Evolutionary conservation across 2,888 invertebrate genomes (phyloP), one percentile per base, ranked within the genome.

Genomic region (Terebella lapidaria): DNA sequence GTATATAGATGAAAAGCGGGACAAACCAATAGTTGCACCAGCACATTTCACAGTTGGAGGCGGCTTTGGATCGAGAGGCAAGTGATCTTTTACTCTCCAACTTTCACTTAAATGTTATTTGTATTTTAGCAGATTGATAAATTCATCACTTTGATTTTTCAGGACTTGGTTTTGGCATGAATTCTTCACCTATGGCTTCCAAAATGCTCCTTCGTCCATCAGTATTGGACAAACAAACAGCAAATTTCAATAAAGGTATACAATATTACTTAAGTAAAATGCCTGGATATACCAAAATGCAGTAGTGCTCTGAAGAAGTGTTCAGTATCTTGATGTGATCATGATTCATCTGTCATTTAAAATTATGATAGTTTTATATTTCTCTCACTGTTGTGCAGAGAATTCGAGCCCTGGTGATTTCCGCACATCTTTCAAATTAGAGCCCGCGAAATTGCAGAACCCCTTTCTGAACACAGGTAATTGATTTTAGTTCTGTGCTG

Each of bases 171-270:
- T 35, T 35, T 35, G 42, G 42, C n/a, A n/a, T n/a, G n/a, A n/a
- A n/a, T n/a, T n/a, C n/a, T 35, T 35, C 42, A 15, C n/a, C 42
- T 15, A n/a, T 10, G 10, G n/a, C 18, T 49, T 49, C 63, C 20
- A 63, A 61, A 46, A 61, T 65, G 45, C 52, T 67, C 20, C 60
- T 68, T 24, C 47, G 65, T 29, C 68, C 68, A 3, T 68, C 68
- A 45, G 62, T 63, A 3, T 59, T 68, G 26, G 67, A 67, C 46
- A 66, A 66, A 54, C 68, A 68, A 25, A 67, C 62, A 29, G 60
- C 51, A 4, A 60, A 56, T 22, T 56, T 60, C 22, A 49, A 26
- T 3, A 54, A 53, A 29, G 28, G 28, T 52, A 26, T 35, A 15
- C 42, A 35, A 15, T n/a, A n/a, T 35, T 35, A 35, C n/a, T 35